These are phyloP conservation scores for Benthosema pterotum DNA, from an alignment of 2,797 vertebrate species.

Conservation along the genomic window DNA sequence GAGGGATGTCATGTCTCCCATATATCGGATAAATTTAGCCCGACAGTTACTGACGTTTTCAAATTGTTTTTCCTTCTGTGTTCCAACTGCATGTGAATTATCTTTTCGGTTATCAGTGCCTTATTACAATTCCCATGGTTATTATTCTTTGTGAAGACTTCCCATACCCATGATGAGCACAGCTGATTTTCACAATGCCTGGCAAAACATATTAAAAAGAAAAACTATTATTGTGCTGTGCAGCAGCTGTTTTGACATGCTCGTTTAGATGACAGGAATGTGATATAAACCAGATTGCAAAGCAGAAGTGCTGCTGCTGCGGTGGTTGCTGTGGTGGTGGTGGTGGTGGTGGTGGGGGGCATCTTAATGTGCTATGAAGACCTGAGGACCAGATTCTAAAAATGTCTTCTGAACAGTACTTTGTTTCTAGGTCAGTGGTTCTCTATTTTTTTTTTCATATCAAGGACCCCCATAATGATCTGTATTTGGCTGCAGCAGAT, in stretches of 20 bases:
- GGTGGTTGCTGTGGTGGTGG: neutral
- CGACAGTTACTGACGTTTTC: neutral
- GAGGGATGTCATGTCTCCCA: conserved; percentile 2
- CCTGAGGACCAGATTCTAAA: too few relatives aligned
- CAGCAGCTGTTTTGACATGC: neutral
- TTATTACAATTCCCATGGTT: neutral
- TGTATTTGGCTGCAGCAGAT: too few relatives aligned
- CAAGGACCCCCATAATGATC: too few relatives aligned
- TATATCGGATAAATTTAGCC: neutral
- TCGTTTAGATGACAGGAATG: neutral
- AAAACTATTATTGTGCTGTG: neutral
- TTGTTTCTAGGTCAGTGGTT: too few relatives aligned
- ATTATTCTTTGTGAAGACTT: neutral
- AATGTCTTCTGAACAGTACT: too few relatives aligned
- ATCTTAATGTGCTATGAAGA: neutral
- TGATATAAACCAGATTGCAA: neutral
- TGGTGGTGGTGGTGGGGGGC: neutral
- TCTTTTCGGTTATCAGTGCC: neutral
- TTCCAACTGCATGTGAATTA: neutral
- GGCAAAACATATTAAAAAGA: neutral
- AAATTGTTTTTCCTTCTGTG: neutral
- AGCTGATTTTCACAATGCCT: neutral
- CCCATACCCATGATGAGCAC: neutral
- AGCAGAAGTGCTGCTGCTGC: neutral
- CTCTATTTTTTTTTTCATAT: too few relatives aligned